Evolutionary conservation across 2,888 invertebrate genomes (phyloP), one percentile per base, ranked within the genome.

Genomic region (Phrixothrix hirtus): DNA sequence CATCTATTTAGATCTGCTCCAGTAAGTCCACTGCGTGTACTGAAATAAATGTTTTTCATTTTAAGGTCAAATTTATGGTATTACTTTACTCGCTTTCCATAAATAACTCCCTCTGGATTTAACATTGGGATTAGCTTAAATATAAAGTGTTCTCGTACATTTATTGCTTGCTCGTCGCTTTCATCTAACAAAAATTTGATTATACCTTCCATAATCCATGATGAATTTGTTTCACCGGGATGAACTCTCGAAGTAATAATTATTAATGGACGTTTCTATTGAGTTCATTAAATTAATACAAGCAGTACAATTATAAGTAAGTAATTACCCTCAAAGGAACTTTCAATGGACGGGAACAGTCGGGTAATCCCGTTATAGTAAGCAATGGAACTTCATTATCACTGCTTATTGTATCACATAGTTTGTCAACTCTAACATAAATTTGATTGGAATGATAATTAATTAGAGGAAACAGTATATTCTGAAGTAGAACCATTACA

Each of bases 91-190:
- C 71, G 89, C 89, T 88, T 88, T 63, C 92, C 92, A 73, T 90
- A 89, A 73, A 92, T 83, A 57, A 92, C 92, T 1, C 93, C 92
- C 70, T 92, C 92, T 11, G 89, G 87, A 75, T 93, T 93, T 60
- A 93, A 81, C 91, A 93, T 92, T 3, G 92, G 92, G 17, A 93
- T 83, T 55, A 93, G 83, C 77, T 92, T 92, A 81, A 93, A 90
- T 61, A 92, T 82, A 73, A 84, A 91, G 64, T 82, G 81, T 61
- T 85, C 81, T 7, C 90, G 78, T 17, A 62, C 64, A 10, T 81
- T 79, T 7, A 78, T 76, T 1, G 88, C 85, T 9, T 78, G 75
- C 1, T 77, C 66, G 5, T 82, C 76, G 64, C 79, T 78, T 4
- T 81, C 76, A 66, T 79, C 78, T 34, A 89, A 74, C 47, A 92